Evolutionary conservation across 2,888 invertebrate species (phyloP).

Genomic region (Caenorhabditis sp.): DNA sequence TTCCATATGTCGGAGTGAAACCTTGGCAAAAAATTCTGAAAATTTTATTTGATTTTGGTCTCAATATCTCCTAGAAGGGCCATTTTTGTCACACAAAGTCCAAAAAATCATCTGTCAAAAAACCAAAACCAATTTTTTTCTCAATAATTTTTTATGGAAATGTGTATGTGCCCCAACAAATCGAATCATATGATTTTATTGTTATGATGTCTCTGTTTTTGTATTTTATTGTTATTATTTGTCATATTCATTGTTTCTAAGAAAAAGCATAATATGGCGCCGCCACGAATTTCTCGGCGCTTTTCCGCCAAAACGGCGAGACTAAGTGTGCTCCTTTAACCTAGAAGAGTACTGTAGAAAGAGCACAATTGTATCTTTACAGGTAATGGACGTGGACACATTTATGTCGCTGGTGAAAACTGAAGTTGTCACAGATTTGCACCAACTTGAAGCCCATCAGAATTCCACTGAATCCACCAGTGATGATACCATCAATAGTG

Average conservation of each 20-base stretch:
- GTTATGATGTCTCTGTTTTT: too few relatives aligned
- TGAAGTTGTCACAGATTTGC: background rate
- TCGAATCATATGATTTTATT: background rate
- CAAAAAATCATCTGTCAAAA: background rate
- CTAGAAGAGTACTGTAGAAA: background rate
- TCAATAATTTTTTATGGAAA: background rate
- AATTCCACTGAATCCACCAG: background rate
- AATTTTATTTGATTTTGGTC: too few relatives aligned
- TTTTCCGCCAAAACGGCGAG: too few relatives aligned
- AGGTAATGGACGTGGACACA: background rate
- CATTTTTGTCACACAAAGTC: too few relatives aligned
- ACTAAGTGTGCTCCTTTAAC: too few relatives aligned
- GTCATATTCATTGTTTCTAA: background rate
- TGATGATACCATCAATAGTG: background rate
- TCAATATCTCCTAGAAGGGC: too few relatives aligned
- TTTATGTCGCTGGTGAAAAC: constrained; percentile 2
- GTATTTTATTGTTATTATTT: background rate
- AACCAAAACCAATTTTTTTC: background rate
- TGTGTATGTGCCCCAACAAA: background rate
- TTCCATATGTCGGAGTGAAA: too few relatives aligned
- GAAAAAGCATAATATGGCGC: background rate
- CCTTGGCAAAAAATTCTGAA: too few relatives aligned
- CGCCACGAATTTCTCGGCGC: too few relatives aligned
- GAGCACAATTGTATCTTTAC: background rate
- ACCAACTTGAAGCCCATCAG: background rate